phyloP scores from a whole-genome alignment of 2,888 invertebrate genomes.

The Netelia virgata region DNA sequence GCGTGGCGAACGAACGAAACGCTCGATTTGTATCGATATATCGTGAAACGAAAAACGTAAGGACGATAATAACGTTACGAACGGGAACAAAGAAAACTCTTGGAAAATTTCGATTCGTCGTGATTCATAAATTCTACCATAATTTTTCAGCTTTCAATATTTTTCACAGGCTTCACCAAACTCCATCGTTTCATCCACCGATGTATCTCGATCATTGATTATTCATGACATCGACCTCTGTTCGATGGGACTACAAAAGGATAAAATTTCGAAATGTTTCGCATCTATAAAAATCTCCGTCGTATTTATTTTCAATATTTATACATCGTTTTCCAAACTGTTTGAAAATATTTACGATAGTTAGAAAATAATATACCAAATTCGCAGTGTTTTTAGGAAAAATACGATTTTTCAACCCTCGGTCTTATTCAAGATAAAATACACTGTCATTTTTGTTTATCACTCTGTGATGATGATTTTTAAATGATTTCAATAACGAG shows the following conservation, averaged over 20 bases:
- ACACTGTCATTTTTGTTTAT: background rate
- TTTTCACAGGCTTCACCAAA: background rate
- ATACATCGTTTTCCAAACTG: background rate
- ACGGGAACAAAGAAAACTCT: background rate
- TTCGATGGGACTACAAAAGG: constrained; percentile 1
- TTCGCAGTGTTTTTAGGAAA: background rate
- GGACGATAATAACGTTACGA: too few relatives aligned
- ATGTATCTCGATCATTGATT: constrained; percentile 31
- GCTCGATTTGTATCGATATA: background rate
- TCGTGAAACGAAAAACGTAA: too few relatives aligned
- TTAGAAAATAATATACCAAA: background rate
- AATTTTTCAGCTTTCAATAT: background rate
- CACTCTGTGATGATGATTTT: background rate
- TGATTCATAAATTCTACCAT: background rate
- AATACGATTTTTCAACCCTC: too few relatives aligned
- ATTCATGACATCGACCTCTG: constrained; percentile 14
- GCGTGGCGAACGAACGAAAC: background rate
- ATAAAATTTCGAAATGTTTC: constrained; percentile 14
- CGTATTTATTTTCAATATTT: background rate
- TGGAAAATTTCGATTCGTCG: constrained; percentile 18
- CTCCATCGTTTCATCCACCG: too few relatives aligned
- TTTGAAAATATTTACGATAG: constrained; percentile 11
- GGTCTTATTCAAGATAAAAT: background rate
- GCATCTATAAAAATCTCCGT: background rate
- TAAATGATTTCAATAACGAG: too few relatives aligned